phyloP scores from a whole-genome alignment of 2,797 vertebrate genomes.

The Catamblyrhynchus diadema region DNA sequence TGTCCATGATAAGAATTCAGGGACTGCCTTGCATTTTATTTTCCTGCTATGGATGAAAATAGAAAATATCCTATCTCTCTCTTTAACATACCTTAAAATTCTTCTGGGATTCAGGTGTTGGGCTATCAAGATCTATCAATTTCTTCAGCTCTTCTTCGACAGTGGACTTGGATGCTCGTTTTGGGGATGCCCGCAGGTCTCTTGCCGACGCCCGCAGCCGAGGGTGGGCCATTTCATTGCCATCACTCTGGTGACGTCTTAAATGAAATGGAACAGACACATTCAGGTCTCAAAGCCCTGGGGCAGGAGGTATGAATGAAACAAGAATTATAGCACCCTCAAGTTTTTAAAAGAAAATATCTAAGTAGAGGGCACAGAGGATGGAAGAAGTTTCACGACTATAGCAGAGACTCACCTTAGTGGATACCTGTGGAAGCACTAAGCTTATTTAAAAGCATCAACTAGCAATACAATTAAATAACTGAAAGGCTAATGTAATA shows the following conservation, averaged over 20 bases:
- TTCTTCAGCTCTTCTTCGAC: slow-evolving; percentile 96
- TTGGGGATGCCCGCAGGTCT: slow-evolving; percentile 88
- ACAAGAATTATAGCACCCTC: not conserved
- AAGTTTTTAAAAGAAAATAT: not conserved
- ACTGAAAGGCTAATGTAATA: not conserved
- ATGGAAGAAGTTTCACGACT: not conserved
- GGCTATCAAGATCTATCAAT: slow-evolving; percentile 92
- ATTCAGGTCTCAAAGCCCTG: slow-evolving; percentile 28
- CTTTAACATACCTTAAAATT: slow-evolving; percentile 84
- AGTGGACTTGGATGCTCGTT: slow-evolving; percentile 87
- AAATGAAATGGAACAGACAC: slow-evolving; percentile 47
- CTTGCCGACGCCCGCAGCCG: slow-evolving; percentile 90
- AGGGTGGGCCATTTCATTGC: slow-evolving; percentile 85
- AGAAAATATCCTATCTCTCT: not conserved
- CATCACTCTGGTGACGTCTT: slow-evolving; percentile 93
- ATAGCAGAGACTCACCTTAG: not conserved
- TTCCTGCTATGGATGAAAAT: not conserved
- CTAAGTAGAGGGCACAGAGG: not conserved
- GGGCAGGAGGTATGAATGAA: not conserved
- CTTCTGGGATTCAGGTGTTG: slow-evolving; percentile 83
- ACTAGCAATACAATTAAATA: not conserved
- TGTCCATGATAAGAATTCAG: not conserved
- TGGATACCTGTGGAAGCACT: slow-evolving; percentile 30
- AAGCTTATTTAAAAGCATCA: not conserved
- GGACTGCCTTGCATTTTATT: not conserved